phyloP scores from a whole-genome alignment of 2,888 invertebrate genomes.

The Drosophila demipolita region DNA sequence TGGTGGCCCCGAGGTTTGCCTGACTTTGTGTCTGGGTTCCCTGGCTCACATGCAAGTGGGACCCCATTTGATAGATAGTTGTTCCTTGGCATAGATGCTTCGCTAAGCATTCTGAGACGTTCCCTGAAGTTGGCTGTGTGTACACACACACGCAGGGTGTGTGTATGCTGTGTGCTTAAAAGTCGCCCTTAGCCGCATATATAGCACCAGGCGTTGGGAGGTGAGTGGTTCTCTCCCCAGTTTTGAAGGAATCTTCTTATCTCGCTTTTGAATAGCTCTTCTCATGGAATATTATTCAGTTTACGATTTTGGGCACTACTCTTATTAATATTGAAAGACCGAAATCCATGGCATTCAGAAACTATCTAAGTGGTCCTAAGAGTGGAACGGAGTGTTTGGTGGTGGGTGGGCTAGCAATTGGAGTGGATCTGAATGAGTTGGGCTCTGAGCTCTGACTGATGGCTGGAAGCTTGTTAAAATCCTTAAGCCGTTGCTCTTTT shows the following conservation, averaged over 20 bases:
- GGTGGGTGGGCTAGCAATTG: not conserved
- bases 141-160: not conserved
- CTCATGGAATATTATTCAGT: not conserved
- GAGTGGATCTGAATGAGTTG: slow-evolving; percentile 7
- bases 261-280: not conserved
- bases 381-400: not conserved
- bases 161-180: slow-evolving; percentile 6
- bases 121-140: not conserved
- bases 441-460: slow-evolving; percentile 9
- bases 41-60: slow-evolving; percentile 18
- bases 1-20: not conserved
- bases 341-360: slow-evolving; percentile 2
- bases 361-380: not conserved
- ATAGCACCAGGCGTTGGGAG: not conserved
- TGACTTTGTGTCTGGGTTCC: slow-evolving; percentile 8
- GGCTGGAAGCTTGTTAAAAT: slow-evolving; percentile 37
- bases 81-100: slow-evolving; percentile 20
- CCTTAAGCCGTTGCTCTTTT: slow-evolving; percentile 53
- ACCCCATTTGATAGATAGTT: slow-evolving; percentile 28
- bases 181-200: not conserved
- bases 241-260: not conserved
- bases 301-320: not conserved
- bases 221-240: not conserved
- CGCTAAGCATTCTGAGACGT: slow-evolving; percentile 12
- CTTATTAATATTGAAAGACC: not conserved